phyloP scores from a whole-genome alignment of 2,888 invertebrate species.

The Acleris laterana region DNA sequence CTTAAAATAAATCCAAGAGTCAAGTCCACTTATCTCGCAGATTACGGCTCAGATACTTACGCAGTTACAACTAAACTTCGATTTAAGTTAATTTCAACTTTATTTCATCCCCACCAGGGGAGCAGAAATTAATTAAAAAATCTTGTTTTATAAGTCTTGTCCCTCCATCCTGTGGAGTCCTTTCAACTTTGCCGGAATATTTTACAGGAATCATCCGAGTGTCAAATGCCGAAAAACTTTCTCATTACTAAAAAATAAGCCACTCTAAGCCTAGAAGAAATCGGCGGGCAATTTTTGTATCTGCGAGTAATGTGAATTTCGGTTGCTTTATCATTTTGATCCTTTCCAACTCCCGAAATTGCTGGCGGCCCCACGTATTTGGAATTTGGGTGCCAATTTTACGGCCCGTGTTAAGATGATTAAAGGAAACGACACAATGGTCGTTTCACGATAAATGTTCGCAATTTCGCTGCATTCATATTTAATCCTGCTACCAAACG shows the following conservation, averaged over 20 bases:
- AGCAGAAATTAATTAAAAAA: conserved; percentile 34
- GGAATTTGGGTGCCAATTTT: too few species aligned
- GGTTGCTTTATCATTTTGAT: conserved; percentile 23
- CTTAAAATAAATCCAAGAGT: not conserved
- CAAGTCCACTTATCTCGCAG: not conserved
- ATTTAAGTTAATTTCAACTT: conserved; percentile 18
- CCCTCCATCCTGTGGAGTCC: conserved; percentile 43
- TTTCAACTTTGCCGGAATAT: conserved; percentile 41
- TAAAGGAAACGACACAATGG: conserved; percentile 40
- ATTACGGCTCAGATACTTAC: conserved; percentile 2
- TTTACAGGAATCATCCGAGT: conserved; percentile 41
- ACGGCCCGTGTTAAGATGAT: conserved; percentile 40
- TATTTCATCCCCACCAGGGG: conserved; percentile 9
- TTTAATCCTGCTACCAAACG: conserved; percentile 10
- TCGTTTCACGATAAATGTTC: conserved; percentile 41
- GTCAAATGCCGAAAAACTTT: conserved; percentile 43
- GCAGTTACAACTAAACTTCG: conserved; percentile 16
- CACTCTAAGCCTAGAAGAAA: not conserved
- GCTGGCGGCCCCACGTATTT: too few species aligned
- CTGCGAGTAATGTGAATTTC: not conserved
- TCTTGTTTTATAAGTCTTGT: conserved; percentile 40
- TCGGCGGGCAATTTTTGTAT: not conserved
- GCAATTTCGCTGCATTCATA: conserved; percentile 40
- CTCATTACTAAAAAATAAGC: conserved; percentile 39
- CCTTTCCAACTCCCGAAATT: too few species aligned